These are phyloP conservation scores for Sinocyclocheilus rhinocerous DNA, from an alignment of 2,113 vertebrate genomes.

Conservation along the genomic window DNA sequence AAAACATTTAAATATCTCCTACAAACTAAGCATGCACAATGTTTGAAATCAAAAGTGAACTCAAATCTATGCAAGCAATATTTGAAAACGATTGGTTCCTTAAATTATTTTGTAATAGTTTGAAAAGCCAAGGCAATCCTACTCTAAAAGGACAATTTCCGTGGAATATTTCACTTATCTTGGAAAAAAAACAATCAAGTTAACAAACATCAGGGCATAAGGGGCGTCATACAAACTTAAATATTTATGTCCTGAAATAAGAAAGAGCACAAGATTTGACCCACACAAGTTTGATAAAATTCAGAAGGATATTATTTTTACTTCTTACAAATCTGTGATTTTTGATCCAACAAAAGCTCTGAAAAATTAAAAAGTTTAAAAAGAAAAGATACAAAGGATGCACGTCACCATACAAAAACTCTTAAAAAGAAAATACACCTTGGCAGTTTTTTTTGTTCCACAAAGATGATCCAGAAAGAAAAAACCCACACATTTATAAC, in stretches of 20 bases:
- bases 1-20: slow-evolving; percentile 57
- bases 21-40: slow-evolving; percentile 61
- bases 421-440: slow-evolving; percentile 63
- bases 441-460: slow-evolving; percentile 72
- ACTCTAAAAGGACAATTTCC: slow-evolving; percentile 12
- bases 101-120: slow-evolving; percentile 1
- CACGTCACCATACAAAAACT: slow-evolving; percentile 62
- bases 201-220: slow-evolving; percentile 19
- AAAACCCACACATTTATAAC: slow-evolving; percentile 26
- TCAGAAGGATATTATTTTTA: slow-evolving; percentile 63
- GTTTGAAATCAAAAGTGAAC: slow-evolving; percentile 28
- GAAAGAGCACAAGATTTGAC: slow-evolving; percentile 52
- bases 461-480: slow-evolving; percentile 59
- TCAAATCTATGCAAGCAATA: slow-evolving; percentile 32
- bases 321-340: slow-evolving; percentile 72
- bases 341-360: slow-evolving; percentile 65
- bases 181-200: slow-evolving; percentile 11
- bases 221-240: slow-evolving; percentile 43
- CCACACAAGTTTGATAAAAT: slow-evolving; percentile 78
- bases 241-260: slow-evolving; percentile 44
- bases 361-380: slow-evolving; percentile 63
- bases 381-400: slow-evolving; percentile 66
- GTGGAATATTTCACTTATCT: not conserved
- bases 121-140: not conserved
- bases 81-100: slow-evolving; percentile 27